Evolutionary conservation across 2,113 vertebrate species (phyloP).

Genomic region (Perca schrenkii): DNA sequence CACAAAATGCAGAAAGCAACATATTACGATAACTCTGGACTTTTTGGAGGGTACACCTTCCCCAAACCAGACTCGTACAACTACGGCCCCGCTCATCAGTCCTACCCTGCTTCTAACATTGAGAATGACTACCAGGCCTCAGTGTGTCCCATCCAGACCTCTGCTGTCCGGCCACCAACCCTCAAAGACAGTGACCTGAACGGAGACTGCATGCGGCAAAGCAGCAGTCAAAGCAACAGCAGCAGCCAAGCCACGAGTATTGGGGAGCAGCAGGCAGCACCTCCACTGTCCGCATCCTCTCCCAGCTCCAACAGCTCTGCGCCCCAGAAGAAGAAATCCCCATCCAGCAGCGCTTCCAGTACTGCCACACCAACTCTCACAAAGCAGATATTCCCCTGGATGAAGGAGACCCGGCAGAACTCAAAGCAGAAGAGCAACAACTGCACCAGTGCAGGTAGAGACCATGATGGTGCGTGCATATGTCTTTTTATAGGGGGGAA

Average conservation of each 20-base stretch:
- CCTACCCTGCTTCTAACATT: constrained; percentile 89
- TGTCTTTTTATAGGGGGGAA: neutral
- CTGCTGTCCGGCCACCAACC: constrained; percentile 86
- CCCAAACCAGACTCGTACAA: constrained; percentile 93
- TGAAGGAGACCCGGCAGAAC: constrained; percentile 97
- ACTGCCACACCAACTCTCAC: constrained; percentile 90
- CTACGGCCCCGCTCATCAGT: constrained; percentile 91
- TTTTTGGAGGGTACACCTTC: constrained; percentile 96
- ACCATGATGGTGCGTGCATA: constrained; percentile 34
- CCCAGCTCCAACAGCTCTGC: constrained; percentile 89
- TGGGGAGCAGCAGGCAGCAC: constrained; percentile 89
- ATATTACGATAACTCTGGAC: constrained; percentile 97
- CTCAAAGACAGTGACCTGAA: constrained; percentile 93
- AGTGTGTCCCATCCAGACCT: constrained; percentile 94
- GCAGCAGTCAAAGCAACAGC: constrained; percentile 86
- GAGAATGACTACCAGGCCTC: constrained; percentile 93
- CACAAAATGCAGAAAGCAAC: constrained; percentile 98
- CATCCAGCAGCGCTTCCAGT: constrained; percentile 84
- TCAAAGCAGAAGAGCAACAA: constrained; percentile 94
- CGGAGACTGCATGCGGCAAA: constrained; percentile 94
- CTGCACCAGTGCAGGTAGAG: constrained; percentile 93
- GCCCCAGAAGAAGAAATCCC: constrained; percentile 94
- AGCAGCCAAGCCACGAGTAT: constrained; percentile 87
- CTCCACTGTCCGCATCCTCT: constrained; percentile 90
- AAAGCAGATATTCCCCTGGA: constrained; percentile 99